Evolutionary conservation across 1,140 invertebrate species (phyloP), one percentile per base, ranked within the genome.

Genomic region (Ostrea edulis): DNA sequence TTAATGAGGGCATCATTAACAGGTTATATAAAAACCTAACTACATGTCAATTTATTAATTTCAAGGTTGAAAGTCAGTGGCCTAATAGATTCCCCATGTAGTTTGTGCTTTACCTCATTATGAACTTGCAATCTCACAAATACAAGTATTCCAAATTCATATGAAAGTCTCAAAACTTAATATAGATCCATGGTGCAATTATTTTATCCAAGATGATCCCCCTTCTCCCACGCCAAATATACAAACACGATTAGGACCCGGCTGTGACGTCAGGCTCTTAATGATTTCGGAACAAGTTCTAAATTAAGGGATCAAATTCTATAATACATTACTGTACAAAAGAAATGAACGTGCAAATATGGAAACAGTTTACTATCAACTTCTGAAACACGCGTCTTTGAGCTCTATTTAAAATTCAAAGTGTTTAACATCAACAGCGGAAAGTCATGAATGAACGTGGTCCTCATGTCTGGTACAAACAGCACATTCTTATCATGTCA

Each of bases 221-320:
- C 35, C 29, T 9, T 7, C 22, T 77, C 68, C 68, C 25, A 14
- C 68, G 68, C 25, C 5, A 58, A 71, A 77, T 29, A 77, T 25
- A 17, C 12, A 9, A 35, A 77, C 68, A 77, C 25, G 25, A 77
- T 77, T 77, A 25, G 12, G 68, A 77, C 25, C 68, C 29, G 11
- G 25, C 22, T n/a, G 35, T 44, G 58, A 62, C 58, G 14, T 62
- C 58, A 62, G n/a, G 22, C 4, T 12, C 2, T 12, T 9, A 77
- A 62, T 8, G 29, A 77, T 35, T 35, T 4, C 1, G 35, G 68
- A 77, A 22, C 68, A 77, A 77, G 35, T 25, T 77, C 25, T 17
- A 77, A 77, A 77, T 77, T 29, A 11, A 25, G 25, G 68, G 68
- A 77, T 77, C 68, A 77, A 77, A 77, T 77, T 22, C 68, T 29